Evolutionary conservation across 2,888 invertebrate genomes (phyloP), one percentile per base, ranked within the genome.

Genomic region (Tetropium fuscum): DNA sequence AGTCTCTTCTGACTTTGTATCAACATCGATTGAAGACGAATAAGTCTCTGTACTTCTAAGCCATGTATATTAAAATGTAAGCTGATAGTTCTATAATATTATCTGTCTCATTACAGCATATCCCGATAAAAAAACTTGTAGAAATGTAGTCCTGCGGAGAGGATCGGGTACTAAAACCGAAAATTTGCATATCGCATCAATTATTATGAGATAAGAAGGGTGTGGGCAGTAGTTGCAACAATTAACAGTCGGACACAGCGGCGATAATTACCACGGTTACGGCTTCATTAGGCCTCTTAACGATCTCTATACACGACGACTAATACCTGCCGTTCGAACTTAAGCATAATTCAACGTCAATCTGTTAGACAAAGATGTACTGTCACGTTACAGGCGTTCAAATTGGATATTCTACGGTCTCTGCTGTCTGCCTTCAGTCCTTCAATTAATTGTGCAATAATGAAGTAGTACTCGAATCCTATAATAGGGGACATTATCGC

Each of bases 161-260:
- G 32, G 15, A 58, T 58, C 45, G 27, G 43, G 41, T 32, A 56
- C 40, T 48, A 57, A 57, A 58, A 43, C 41, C 51, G 11, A 7
- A 34, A 36, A 68, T 68, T 68, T 63, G 60, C 68, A 68, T 68
- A 68, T 66, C 66, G 60, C 66, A 58, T 66, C 66, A 66, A 66
- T 68, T 68, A 62, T 11, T 22, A 18, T n/a, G 38, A 59, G 69
- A 67, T 67, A 69, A 67, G 60, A 58, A 16, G 49, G 45, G 55
- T 58, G 67, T 69, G 69, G 67, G 69, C 47, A 43, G 67, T 47
- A 58, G 63, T 69, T 68, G 69, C 67, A 66, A 68, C 67, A 66
- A 66, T 68, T 68, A 69, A 68, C 67, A 67, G 53, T 63, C 64
- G 61, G 66, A 66, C 65, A 64, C 63, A 64, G 58, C 62, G 60